Conservation (phyloP, 2,113 vertebrate species). For the Odontophorus gujanensis region DNA sequence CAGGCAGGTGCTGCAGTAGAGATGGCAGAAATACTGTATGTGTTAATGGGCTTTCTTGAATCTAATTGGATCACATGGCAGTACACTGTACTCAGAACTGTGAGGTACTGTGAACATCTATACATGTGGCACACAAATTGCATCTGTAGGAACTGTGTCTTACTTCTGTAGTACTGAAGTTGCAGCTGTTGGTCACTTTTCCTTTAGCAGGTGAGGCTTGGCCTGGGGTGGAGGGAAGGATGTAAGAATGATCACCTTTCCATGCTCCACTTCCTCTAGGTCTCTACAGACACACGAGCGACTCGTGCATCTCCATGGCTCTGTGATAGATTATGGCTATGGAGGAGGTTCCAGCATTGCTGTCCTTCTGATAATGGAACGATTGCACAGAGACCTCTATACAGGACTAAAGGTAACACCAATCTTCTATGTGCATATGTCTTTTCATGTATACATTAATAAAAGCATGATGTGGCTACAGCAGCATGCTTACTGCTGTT, state of each 20-base stretch:
- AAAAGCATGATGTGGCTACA: not conserved
- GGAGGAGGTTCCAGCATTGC: conserved; percentile 93
- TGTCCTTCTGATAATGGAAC: conserved; percentile 96
- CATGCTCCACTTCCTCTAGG: conserved; percentile 66
- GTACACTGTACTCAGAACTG: not conserved
- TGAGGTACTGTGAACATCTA: not conserved
- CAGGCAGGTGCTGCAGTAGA: not conserved
- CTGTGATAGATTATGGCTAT: conserved; percentile 95
- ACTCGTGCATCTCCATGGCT: conserved; percentile 94
- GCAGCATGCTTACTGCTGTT: not conserved
- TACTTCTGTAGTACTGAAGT: not conserved
- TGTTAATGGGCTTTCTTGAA: not conserved
- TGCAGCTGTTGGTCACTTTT: not conserved
- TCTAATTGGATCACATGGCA: not conserved
- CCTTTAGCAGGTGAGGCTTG: not conserved
- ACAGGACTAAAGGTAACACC: conserved; percentile 90
- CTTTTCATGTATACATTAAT: not conserved
- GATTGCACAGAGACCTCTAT: conserved; percentile 95
- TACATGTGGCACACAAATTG: no score
- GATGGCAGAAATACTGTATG: not conserved
- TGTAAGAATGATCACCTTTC: accelerated
- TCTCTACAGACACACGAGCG: conserved; percentile 93
- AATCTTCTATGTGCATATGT: accelerated
- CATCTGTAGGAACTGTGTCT: not conserved
- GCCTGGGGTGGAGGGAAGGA: not conserved